Evolutionary conservation across 2,113 vertebrate genomes (phyloP), one percentile per base, ranked within the genome.

Genomic region (Erinaceus europaeus): DNA sequence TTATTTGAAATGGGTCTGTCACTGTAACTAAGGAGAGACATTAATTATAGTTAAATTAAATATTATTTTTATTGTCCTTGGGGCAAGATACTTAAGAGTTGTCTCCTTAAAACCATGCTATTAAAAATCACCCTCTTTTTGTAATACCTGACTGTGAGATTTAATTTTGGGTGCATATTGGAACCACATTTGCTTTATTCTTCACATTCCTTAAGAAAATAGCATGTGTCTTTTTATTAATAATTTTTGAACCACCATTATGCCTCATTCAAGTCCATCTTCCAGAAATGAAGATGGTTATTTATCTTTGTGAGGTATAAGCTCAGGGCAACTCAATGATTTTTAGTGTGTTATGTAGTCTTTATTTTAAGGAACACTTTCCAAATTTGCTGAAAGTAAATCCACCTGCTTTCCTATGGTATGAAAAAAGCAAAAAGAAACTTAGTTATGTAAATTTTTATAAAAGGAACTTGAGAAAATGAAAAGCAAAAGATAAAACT

Each of bases 11-110:
- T 52, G 86, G 18, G 20, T n/a, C 18, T 86, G 14, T 44, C 29
- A 77, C 1, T 71, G 9, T 80, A 42, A 91, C 25, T 62, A 18
- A 83, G 52, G 38, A 89, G 57, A 79, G 34, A 42, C 42, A 80
- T 71, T 92, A 87, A 65, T 10, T 5, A n/a, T 17, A 9, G 40
- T 68, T 61, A 89, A 91, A 15, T 69, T 76, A 73, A 81, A 48
- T 3, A 7, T 13, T 91, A 17, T 42, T 36, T 40, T 50, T 89
- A 20, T 90, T 34, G 34, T 75, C 6, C 14, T 27, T 89, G n/a
- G 50, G 44, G 8, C 61, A 21, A 79, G 36, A 74, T 78, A 68
- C 11, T 62, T 79, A 75, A 67, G 34, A 5, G n/a, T n/a, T n/a
- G n/a, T n/a, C n/a, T n/a, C n/a, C n/a, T n/a, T n/a, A n/a, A 50